phyloP scores from a whole-genome alignment of 1,140 invertebrate genomes.

The Caerostris darwini region DNA sequence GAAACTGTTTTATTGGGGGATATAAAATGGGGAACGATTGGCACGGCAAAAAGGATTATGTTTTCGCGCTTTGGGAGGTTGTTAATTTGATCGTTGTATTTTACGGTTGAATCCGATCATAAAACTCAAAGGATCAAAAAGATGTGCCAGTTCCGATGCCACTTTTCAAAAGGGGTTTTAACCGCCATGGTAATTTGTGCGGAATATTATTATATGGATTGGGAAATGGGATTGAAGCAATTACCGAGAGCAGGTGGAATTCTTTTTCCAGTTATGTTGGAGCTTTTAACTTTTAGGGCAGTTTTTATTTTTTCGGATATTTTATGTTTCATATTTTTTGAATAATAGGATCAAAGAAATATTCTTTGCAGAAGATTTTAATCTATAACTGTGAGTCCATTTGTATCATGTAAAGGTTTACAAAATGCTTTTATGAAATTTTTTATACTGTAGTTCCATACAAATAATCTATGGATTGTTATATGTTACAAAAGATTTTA shows the following conservation, averaged over 20 bases:
- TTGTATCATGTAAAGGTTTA: no score
- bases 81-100: slow-evolving; percentile 53
- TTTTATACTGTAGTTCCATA: no score
- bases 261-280: neutral
- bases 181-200: neutral
- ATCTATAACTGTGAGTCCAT: no score
- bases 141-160: neutral
- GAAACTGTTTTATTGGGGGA: slow-evolving; percentile 10
- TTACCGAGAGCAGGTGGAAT: neutral
- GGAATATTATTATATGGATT: neutral
- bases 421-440: no score
- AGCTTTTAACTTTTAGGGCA: neutral
- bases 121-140: slow-evolving; percentile 21
- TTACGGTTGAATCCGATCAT: slow-evolving; percentile 24
- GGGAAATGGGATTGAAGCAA: neutral
- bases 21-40: slow-evolving; percentile 17
- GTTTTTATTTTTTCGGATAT: no score
- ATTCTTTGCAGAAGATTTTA: no score
- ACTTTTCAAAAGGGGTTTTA: neutral
- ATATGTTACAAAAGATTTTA: no score
- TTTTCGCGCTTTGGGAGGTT: slow-evolving; percentile 64
- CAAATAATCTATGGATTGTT: no score
- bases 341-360: no score
- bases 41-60: slow-evolving; percentile 53
- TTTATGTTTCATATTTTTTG: no score